phyloP scores from a whole-genome alignment of 2,888 invertebrate genomes.

The Cyaniris semiargus region DNA sequence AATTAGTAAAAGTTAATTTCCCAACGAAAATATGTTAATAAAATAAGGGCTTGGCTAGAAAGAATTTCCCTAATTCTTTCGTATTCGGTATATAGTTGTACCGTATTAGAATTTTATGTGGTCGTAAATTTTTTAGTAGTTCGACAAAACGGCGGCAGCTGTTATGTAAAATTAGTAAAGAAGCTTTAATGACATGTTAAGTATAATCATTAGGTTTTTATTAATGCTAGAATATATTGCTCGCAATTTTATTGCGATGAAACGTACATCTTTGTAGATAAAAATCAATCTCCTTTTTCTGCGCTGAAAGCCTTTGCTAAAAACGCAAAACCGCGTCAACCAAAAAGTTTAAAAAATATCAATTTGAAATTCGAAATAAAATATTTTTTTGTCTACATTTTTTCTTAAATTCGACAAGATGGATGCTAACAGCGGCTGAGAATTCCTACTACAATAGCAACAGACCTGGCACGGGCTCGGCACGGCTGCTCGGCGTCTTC shows the following conservation, averaged over 20 bases:
- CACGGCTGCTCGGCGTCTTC: constrained; percentile 70
- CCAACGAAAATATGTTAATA: constrained; percentile 4
- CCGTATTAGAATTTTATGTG: constrained; percentile 23
- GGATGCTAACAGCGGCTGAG: constrained; percentile 67
- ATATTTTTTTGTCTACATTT: constrained; percentile 48
- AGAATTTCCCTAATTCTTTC: constrained; percentile 15
- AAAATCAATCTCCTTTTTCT: not conserved
- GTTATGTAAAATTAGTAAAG: constrained; percentile 20
- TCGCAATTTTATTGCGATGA: no score
- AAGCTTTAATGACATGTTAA: not conserved
- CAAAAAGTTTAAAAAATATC: not conserved
- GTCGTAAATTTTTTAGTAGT: constrained; percentile 18
- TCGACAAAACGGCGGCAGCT: constrained; percentile 19
- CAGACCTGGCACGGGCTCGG: constrained; percentile 61
- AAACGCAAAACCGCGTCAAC: not conserved
- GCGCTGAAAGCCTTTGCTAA: not conserved
- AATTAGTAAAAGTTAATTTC: constrained; percentile 10
- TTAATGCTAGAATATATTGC: not conserved
- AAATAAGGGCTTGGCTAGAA: not conserved
- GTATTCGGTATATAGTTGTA: constrained; percentile 13
- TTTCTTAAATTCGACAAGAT: constrained; percentile 63
- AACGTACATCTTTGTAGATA: no score
- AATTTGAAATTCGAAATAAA: not conserved
- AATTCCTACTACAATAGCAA: constrained; percentile 69
- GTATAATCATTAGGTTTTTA: not conserved